A percentile compares a stretch with the other conserved stretches of the same genome.
Evolutionary conservation across 2,113 vertebrate genomes (phyloP).

Genomic region (Aspiorhynchus laticeps): DNA sequence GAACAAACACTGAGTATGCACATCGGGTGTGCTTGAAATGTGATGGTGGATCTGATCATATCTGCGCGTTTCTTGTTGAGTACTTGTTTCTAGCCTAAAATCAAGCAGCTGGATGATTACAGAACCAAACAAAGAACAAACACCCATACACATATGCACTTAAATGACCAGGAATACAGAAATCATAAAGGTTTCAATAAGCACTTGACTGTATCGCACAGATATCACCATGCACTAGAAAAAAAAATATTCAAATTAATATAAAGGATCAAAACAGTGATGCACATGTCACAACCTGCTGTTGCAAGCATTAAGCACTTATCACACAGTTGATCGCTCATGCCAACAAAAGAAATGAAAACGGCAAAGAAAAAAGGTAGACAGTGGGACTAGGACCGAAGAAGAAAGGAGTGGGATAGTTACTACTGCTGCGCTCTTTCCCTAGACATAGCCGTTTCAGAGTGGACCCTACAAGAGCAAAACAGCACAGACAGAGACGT

Average conservation of each 20-base stretch:
- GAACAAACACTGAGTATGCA: not conserved
- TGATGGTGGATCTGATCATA: not conserved
- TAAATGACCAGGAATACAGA: constrained; percentile 60
- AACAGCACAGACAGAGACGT: constrained; percentile 94
- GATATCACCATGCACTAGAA: constrained; percentile 70
- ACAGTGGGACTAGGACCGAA: constrained; percentile 74
- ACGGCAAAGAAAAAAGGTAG: constrained; percentile 70
- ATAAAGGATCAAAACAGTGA: constrained; percentile 50
- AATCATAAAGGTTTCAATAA: constrained; percentile 63
- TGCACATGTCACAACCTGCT: constrained; percentile 49
- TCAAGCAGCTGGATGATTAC: constrained; percentile 68
- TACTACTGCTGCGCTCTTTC: constrained; percentile 99
- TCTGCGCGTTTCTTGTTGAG: not conserved
- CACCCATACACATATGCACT: constrained; percentile 42
- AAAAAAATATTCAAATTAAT: constrained; percentile 36
- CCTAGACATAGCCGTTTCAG: constrained; percentile 98
- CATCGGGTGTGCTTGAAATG: not conserved
- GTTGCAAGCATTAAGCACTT: constrained; percentile 65
- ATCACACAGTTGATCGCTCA: constrained; percentile 67
- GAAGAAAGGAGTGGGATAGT: constrained; percentile 84
- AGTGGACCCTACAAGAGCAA: constrained; percentile 90
- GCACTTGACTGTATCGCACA: constrained; percentile 56
- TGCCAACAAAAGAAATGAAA: constrained; percentile 72
- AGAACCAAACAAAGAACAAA: constrained; percentile 35
- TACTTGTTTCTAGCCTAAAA: constrained; percentile 47